Base-by-base conservation (phyloP, 2,888 invertebrate species). In the Lamproptera curius region DNA sequence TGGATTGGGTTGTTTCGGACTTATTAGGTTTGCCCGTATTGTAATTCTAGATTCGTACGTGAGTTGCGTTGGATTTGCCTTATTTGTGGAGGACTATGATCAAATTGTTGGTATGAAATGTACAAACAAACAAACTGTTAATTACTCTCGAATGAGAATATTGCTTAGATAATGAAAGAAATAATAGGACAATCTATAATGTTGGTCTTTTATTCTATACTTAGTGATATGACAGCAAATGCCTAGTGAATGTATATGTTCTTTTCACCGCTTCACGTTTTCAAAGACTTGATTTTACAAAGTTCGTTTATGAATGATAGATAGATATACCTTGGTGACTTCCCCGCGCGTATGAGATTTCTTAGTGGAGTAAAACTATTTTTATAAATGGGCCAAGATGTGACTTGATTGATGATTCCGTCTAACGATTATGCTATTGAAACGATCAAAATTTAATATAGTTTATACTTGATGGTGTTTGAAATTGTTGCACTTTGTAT, bases 1-100 rank as follows among this genome's bases (percentile, higher is more conserved):
- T 77, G 74, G 73, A 71, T 72, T 57, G 64, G 70, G 70, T 65
- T 73, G 61, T 66, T 73, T 80, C 78, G 67, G 65, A 65, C 68
- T 65, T 68, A 69, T 68, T 75, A 73, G 67, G 46, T 51, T 51
- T 55, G 55, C 49, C 50, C 52, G 50, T 54, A 50, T 52, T 45
- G 42, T 52, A 53, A 52, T 53, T 28, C 51, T 56, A 55, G 56
- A 56, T 56, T 56, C 51, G 51, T 49, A 52, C 51, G 62, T 73
- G 68, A 17, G 36, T 13, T 8, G 69, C 57, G 65, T 58, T 58
- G 62, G 55, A 40, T 64, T 66, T 54, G 41, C 40, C 49, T 55
- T 48, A 45, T 40, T 43, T 39, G 57, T 55, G 57, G 54, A 57
- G 58, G 50, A 55, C 54, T 31, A 52, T 51, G 59, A 62, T 61